A percentile compares a stretch with the other conserved stretches of the same genome.
Evolutionary conservation across 2,797 vertebrate genomes (phyloP).

Genomic region (Delichon dasypus): DNA sequence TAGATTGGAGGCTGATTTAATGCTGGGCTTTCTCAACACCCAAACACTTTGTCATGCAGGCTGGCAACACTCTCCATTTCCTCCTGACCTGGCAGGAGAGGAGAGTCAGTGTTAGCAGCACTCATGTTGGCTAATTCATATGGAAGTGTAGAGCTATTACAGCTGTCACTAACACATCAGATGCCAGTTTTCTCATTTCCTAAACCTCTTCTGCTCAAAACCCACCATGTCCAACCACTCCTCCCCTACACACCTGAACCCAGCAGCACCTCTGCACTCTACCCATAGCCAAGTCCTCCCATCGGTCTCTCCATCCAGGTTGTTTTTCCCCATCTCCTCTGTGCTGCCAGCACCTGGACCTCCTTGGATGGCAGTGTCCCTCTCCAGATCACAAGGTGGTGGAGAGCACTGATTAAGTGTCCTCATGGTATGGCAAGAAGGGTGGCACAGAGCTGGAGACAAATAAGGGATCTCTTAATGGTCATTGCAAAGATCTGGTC

Average conservation of each 20-base stretch:
- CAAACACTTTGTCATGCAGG: background rate
- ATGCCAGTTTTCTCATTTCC: background rate
- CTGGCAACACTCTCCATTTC: background rate
- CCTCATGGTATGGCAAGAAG: background rate
- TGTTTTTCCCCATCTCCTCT: background rate
- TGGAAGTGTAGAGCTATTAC: background rate
- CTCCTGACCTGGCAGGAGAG: constrained; percentile 24
- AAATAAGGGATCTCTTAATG: background rate
- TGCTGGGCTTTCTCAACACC: background rate
- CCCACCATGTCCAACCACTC: background rate
- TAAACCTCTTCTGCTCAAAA: background rate
- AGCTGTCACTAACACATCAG: background rate
- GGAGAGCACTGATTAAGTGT: background rate
- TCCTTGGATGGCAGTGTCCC: fast-evolving
- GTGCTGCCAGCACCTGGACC: background rate
- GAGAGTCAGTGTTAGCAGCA: background rate
- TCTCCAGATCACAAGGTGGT: background rate
- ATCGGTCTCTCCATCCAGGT: background rate
- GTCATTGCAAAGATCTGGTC: background rate
- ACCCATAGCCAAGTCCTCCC: background rate
- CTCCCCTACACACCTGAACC: background rate
- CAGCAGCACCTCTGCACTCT: background rate
- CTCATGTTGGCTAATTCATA: background rate
- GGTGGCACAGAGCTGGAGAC: background rate
- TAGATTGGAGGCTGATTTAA: background rate